A percentile compares a stretch with the other conserved stretches of the same genome.
These are phyloP conservation scores for Triplophysa tibetana DNA, from an alignment of 2,113 vertebrate genomes.

Conservation along the genomic window DNA sequence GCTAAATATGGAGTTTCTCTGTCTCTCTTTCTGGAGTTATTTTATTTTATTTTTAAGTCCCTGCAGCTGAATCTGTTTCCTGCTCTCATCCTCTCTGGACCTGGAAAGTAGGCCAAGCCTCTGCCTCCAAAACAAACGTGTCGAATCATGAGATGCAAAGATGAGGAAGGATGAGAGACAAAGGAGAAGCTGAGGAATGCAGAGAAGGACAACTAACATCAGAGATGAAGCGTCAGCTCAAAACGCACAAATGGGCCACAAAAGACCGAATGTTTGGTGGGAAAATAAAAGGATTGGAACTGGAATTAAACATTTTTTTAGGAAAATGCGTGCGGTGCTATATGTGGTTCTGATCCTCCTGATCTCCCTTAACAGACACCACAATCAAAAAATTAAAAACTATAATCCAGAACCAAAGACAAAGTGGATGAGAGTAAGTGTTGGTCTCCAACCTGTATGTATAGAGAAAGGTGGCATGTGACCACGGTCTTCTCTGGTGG, in stretches of 20 bases:
- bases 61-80: slow-evolving; percentile 73
- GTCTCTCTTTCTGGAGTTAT: slow-evolving; percentile 36
- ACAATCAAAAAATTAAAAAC: too few species aligned
- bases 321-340: neutral
- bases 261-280: neutral
- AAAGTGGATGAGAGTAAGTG: neutral
- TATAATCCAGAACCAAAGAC: too few species aligned
- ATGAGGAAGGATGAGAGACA: neutral
- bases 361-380: too few species aligned
- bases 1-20: slow-evolving; percentile 71
- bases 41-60: slow-evolving; percentile 46
- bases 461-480: slow-evolving; percentile 82
- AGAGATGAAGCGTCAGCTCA: neutral
- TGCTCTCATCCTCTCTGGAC: slow-evolving; percentile 67
- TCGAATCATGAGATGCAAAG: slow-evolving; percentile 21
- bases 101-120: slow-evolving; percentile 73
- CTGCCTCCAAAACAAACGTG: slow-evolving; percentile 64
- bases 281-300: neutral
- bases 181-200: neutral
- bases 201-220: neutral
- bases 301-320: neutral
- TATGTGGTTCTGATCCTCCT: too few species aligned
- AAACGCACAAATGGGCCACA: neutral
- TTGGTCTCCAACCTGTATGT: slow-evolving; percentile 79
- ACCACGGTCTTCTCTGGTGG: slow-evolving; percentile 48